Evolutionary conservation across 2,113 vertebrate species (phyloP).

Genomic region (Macrotus californicus): DNA sequence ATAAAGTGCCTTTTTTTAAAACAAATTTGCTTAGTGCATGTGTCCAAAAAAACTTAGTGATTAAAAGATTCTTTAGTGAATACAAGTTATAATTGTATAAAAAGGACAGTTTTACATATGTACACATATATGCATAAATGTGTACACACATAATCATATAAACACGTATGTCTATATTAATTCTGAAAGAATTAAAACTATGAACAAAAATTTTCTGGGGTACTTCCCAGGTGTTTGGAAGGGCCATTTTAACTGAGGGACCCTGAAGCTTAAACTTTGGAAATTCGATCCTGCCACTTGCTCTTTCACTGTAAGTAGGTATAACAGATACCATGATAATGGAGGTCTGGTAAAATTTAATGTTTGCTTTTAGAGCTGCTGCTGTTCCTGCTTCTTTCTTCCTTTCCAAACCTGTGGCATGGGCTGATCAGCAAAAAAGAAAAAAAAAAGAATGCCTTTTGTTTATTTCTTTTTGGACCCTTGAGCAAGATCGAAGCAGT

Average conservation of each 20-base stretch:
- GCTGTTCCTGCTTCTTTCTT: neutral
- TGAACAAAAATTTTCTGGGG: neutral
- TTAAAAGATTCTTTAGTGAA: neutral
- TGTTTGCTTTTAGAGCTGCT: neutral
- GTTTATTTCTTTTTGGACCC: neutral
- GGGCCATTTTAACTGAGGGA: neutral
- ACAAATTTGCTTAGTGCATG: neutral
- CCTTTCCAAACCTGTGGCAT: neutral
- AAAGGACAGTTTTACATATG: neutral
- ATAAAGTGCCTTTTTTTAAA: neutral
- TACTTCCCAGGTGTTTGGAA: neutral
- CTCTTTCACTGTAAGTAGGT: neutral
- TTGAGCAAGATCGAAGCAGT: neutral
- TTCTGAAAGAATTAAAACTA: neutral
- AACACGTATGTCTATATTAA: neutral
- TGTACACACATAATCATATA: neutral
- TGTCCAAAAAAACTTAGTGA: neutral
- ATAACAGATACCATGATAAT: neutral
- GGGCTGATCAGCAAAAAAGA: neutral
- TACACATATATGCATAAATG: neutral
- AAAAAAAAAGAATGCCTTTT: neutral
- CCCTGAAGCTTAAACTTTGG: neutral
- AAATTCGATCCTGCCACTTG: neutral
- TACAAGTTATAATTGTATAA: neutral
- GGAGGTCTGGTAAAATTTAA: neutral